Conservation (phyloP, 2,797 vertebrate species). For the Tauraco hartlaubi region DNA sequence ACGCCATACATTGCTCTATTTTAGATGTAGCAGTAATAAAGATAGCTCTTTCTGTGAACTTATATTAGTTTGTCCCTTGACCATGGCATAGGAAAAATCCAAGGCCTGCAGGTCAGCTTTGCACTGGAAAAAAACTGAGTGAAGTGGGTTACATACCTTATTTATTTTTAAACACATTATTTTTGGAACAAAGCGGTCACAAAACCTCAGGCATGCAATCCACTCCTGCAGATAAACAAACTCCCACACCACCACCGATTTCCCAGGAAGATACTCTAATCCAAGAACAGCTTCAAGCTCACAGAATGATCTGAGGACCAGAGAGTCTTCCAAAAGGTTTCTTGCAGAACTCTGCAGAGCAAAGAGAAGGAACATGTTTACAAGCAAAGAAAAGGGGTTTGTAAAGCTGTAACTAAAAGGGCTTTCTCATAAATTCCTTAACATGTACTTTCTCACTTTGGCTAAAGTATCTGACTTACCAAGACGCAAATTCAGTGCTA, state of each 20-base stretch:
- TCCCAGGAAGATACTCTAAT: neutral
- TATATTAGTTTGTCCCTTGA: neutral
- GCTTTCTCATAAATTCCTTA: neutral
- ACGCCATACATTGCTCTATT: neutral
- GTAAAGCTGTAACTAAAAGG: neutral
- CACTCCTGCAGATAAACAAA: neutral
- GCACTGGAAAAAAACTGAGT: neutral
- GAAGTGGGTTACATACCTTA: neutral
- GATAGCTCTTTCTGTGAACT: constrained; percentile 1
- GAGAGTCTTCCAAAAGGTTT: neutral
- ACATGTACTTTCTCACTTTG: neutral
- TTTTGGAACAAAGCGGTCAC: neutral
- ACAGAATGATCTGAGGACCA: neutral
- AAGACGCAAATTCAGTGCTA: neutral
- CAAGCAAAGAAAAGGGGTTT: neutral
- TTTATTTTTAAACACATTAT: neutral
- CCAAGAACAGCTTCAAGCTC: neutral
- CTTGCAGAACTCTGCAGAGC: neutral
- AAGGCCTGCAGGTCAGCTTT: neutral
- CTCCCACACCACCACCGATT: neutral
- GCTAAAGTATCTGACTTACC: neutral
- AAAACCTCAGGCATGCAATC: neutral
- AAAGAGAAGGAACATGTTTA: neutral
- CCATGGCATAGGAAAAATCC: neutral
- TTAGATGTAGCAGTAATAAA: neutral